Conservation (phyloP, 1,140 invertebrate genomes). For the Lordiphosa mommai region DNA sequence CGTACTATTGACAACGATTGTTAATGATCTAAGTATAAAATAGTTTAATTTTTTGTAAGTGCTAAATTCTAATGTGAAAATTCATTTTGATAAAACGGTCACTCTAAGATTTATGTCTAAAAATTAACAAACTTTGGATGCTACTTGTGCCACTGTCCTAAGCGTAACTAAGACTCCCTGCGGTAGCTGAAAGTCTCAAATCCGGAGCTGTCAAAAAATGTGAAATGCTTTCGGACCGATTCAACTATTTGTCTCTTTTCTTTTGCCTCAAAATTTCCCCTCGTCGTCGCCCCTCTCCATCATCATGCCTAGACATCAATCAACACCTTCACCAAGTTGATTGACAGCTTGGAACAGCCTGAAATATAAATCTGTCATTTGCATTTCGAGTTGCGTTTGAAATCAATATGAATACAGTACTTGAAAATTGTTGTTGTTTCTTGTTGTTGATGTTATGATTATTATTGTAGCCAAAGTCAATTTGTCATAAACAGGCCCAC, state of each 20-base stretch:
- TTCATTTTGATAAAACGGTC: too few relatives aligned
- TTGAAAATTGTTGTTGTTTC: conserved; percentile 41
- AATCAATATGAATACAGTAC: conserved; percentile 68
- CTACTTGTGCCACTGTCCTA: conserved; percentile 4
- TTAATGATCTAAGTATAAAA: too few relatives aligned
- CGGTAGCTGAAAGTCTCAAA: conserved; percentile 7
- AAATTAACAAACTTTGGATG: neutral
- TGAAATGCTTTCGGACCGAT: conserved; percentile 16
- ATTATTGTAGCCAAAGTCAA: conserved; percentile 64
- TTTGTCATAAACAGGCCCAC: conserved; percentile 64
- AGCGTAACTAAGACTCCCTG: too few relatives aligned
- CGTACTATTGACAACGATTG: too few relatives aligned
- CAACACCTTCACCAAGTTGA: conserved; percentile 66
- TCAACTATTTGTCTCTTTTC: neutral
- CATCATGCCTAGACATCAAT: conserved; percentile 62
- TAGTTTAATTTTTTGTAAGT: too few relatives aligned
- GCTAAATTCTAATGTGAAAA: too few relatives aligned
- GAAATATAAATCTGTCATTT: conserved; percentile 75
- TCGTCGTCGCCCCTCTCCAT: conserved; percentile 7
- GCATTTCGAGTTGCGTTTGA: conserved; percentile 66
- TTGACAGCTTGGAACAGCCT: conserved; percentile 61
- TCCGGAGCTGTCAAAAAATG: conserved; percentile 43
- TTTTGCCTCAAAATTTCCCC: neutral
- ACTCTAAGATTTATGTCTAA: too few relatives aligned
- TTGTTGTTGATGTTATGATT: conserved; percentile 22